phyloP scores from a whole-genome alignment of 2,888 invertebrate species.

The Mythimna impura region DNA sequence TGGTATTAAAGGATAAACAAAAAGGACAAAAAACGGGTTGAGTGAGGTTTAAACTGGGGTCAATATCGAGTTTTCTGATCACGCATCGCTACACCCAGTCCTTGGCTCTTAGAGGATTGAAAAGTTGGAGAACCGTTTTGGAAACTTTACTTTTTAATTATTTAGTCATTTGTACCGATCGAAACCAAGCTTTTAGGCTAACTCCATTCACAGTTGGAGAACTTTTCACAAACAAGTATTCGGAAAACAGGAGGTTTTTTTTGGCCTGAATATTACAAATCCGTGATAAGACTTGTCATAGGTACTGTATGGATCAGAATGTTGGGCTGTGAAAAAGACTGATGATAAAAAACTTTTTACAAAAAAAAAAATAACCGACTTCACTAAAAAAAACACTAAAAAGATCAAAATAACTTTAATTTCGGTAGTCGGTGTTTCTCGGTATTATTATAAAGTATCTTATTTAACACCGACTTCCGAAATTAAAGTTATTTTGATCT shows the following conservation, averaged over 20 bases:
- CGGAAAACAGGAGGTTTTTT: neutral
- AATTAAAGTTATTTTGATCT: too few species aligned
- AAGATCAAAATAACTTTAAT: too few species aligned
- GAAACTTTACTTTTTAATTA: conserved; percentile 51
- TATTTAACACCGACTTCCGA: too few species aligned
- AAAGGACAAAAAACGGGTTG: conserved; percentile 23
- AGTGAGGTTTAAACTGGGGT: conserved; percentile 16
- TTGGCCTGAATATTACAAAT: neutral
- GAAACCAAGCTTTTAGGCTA: conserved; percentile 26
- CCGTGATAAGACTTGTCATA: too few species aligned
- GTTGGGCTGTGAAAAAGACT: too few species aligned
- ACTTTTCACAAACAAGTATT: conserved; percentile 42
- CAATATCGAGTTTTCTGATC: conserved; percentile 12
- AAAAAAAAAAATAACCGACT: too few species aligned
- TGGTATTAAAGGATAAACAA: conserved; percentile 3
- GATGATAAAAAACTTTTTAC: too few species aligned
- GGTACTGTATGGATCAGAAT: too few species aligned
- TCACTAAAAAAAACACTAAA: too few species aligned
- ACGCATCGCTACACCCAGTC: conserved; percentile 4
- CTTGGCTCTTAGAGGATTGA: conserved; percentile 35
- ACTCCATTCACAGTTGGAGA: conserved; percentile 38
- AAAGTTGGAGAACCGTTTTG: conserved; percentile 34
- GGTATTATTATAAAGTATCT: too few species aligned
- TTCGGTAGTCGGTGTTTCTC: too few species aligned
- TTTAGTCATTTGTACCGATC: conserved; percentile 35